Evolutionary conservation across 2,888 invertebrate species (phyloP), one percentile per base, ranked within the genome.

Genomic region (Lordiphosa andalusiaca): DNA sequence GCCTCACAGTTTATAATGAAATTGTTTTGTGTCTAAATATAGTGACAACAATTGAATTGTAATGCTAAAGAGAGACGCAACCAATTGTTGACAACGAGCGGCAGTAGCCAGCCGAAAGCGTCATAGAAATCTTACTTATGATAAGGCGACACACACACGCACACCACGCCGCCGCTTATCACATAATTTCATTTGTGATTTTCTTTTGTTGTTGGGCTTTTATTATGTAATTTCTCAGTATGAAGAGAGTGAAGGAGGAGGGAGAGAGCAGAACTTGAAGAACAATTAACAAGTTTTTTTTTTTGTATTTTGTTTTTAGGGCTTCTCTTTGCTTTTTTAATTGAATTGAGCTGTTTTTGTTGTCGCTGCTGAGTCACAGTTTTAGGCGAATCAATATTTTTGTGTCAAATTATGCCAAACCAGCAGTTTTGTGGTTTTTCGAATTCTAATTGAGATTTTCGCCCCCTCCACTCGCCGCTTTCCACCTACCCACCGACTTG

Each of bases 21-120:
- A 76, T 75, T 63, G 76, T 83, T 53, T 82, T 80, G 55, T 37
- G 44, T 59, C 53, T 83, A 76, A 59, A 75, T 76, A 75, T 83
- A 83, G 66, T 10, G 23, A 36, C 44, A 72, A 59, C 41, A 64
- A 48, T 53, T 51, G 60, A 78, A 62, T 72, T 74, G 57, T 44
- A 49, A 51, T 53, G 52, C 47, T 41, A 48, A 6, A 12, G 13
- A 9, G 12, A 3, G 23, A 37, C 42, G 37, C 25, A n/a, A 25
- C 21, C 35, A 25, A 36, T 37, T 47, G 47, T n/a, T 9, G 36
- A n/a, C 35, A 25, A 16, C 12, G 42, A 59, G 21, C 42, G 42
- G 40, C 48, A 54, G 56, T 25, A 49, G 41, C 44, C 48, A 41
- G 39, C 21, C 16, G 19, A 38, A 10, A 49, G 49, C 60, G 47